Evolutionary conservation across 2,888 invertebrate species (phyloP), one percentile per base, ranked within the genome.

Genomic region (Pterostichus niger): DNA sequence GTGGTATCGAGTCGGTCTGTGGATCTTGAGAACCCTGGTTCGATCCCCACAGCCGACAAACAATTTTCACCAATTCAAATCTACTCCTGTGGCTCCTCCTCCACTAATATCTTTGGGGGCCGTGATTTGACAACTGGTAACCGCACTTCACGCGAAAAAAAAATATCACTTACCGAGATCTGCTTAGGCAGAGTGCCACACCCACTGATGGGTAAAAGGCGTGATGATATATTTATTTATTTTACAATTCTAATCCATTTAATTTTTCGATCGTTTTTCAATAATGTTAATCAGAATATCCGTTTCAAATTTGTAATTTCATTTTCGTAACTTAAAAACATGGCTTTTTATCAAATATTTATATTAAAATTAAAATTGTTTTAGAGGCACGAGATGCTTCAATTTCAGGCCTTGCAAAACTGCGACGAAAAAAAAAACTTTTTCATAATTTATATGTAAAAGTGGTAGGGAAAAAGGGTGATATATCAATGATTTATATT

Each of bases 401-500:
- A 56, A 10, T 59, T 59, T 11, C 17, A 59, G 31, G 40, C 5
- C 9, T 40, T 1, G 40, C 9, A 40, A 7, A 40, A 40, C 3
- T 40, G 5, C 40, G 40, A 59, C 31, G 24, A 59, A 17, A 59
- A 24, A n/a, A 24, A 11, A 64, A 61, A 35, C 31, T 33, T 64
- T 64, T 64, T 64, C 13, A 64, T 64, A 64, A 64, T 35, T 64
- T 64, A 64, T 59, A 33, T 35, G 35, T 35, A 33, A n/a, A 54
- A 54, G 40, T 40, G 40, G 49, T 49, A 31, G n/a, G 31, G 6
- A 33, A 33, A 61, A 13, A 64, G 64, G 64, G 64, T 64, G 64
- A 64, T 64, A 64, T 64, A 64, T 64, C 64, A 46, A 71, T 71
- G 68, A 71, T 71, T 71, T 71, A 71, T 71, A 46, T 71, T 44